Base-by-base conservation (phyloP, 2,888 invertebrate genomes). In the Druceiella hillmani region DNA sequence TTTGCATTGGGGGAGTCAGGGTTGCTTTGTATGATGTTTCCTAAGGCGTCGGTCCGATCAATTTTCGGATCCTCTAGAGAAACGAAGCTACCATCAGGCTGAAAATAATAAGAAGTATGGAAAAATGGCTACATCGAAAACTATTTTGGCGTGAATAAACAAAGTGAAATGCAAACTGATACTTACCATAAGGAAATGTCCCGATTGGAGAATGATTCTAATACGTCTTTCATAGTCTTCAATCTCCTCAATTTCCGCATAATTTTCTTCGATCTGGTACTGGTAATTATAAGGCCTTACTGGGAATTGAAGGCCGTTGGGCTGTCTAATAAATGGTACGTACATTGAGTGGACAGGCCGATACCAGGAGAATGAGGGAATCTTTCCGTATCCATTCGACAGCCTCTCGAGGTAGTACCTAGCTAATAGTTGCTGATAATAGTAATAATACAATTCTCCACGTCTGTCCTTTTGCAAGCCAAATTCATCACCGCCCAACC, bases 391-490 rank as follows among this genome's bases (percentile, higher is more conserved):
- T 35, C 71, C 75, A 52, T 77, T 71, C 20, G 78, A 72, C 30
- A 80, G 60, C 56, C 82, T 75, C 57, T 82, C 80, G 48, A 71
- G 44, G 43, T 65, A 59, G 52, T 67, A 74, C 42, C 75, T 69
- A 12, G 66, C 59, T 50, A 71, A 40, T 4, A 74, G 40, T 45
- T 68, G 70, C 47, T 64, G 64, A 50, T 74, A 70, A 10, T 59
- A 52, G 47, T 62, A 73, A 9, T 73, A 55, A 45, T 63, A 72
- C 11, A 63, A 55, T 42, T 62, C 64, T 24, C 73, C 73, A 4
- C 72, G 65, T 35, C 57, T 57, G 42, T 58, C 58, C 13, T 54
- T 57, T 3, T 57, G 46, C 5, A 57, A 41, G 2, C 52, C 50
- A 9, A 53, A 59, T 20, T 62, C 58, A 13, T 59, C 55, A 39